Percentiles rank a stretch among this genome's conserved stretches.
Conservation (phyloP, 2,888 invertebrate species). For the Chironomus tentans region DNA sequence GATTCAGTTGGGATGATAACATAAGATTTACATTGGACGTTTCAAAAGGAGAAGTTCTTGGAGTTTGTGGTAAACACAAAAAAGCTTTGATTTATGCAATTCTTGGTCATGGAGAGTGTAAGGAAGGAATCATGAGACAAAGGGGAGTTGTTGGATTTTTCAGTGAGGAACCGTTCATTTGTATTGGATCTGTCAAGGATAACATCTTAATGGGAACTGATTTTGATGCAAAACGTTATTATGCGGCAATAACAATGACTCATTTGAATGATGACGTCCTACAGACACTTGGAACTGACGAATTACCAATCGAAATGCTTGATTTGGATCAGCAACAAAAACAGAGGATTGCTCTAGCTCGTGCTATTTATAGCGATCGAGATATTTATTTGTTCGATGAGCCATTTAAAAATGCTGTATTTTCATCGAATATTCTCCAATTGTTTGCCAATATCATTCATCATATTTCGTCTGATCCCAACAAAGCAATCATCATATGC, state of each 20-base stretch:
- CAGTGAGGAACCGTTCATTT: constrained; percentile 21
- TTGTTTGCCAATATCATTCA: constrained; percentile 20
- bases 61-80: constrained; percentile 22
- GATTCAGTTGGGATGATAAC: not conserved
- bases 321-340: constrained; percentile 25
- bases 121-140: constrained; percentile 23
- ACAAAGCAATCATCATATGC: constrained; percentile 28
- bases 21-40: constrained; percentile 10
- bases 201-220: constrained; percentile 28
- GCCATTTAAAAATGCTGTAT: constrained; percentile 24
- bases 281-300: constrained; percentile 19
- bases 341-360: constrained; percentile 26
- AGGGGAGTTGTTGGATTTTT: constrained; percentile 28
- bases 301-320: constrained; percentile 24
- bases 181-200: constrained; percentile 19
- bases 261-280: constrained; percentile 25
- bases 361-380: constrained; percentile 28
- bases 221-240: constrained; percentile 25
- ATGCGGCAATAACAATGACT: constrained; percentile 19
- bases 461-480: not conserved
- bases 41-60: constrained; percentile 16
- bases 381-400: constrained; percentile 28
- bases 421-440: constrained; percentile 7
- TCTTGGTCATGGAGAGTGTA: constrained; percentile 26
- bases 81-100: constrained; percentile 27